phyloP scores from a whole-genome alignment of 2,797 vertebrate species.

The Acanthis flammea region DNA sequence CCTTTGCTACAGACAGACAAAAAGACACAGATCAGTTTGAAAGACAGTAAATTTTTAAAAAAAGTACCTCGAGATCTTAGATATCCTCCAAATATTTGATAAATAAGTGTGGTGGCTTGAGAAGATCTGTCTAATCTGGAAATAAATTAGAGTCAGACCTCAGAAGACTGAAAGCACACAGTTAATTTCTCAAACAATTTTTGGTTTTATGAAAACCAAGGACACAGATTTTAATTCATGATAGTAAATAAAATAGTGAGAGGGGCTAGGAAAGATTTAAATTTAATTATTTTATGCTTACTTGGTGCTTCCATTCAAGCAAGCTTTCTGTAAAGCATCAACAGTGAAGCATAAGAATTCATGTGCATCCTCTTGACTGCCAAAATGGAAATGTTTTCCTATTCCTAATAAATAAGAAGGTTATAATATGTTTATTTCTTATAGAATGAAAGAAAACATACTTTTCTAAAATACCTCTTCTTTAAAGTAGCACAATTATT shows the following conservation, averaged over 20 bases:
- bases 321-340: slow-evolving; percentile 98
- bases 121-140: slow-evolving; percentile 92
- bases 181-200: not conserved
- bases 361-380: slow-evolving; percentile 96
- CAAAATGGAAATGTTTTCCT: slow-evolving; percentile 94
- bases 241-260: not conserved
- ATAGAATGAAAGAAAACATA: not conserved
- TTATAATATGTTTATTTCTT: not conserved
- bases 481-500: not conserved
- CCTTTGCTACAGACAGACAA: not conserved
- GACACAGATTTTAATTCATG: not conserved
- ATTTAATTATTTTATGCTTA: slow-evolving; percentile 70
- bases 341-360: slow-evolving; percentile 96
- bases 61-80: slow-evolving; percentile 90
- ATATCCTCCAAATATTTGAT: slow-evolving; percentile 98
- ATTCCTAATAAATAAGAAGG: slow-evolving; percentile 80
- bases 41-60: not conserved
- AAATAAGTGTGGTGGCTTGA: slow-evolving; percentile 92
- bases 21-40: not conserved
- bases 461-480: not conserved
- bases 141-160: not conserved
- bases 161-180: not conserved
- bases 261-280: not conserved
- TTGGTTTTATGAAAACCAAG: not conserved
- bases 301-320: slow-evolving; percentile 90